Conservation (phyloP, 2,113 vertebrate genomes). For the Sorex araneus region DNA sequence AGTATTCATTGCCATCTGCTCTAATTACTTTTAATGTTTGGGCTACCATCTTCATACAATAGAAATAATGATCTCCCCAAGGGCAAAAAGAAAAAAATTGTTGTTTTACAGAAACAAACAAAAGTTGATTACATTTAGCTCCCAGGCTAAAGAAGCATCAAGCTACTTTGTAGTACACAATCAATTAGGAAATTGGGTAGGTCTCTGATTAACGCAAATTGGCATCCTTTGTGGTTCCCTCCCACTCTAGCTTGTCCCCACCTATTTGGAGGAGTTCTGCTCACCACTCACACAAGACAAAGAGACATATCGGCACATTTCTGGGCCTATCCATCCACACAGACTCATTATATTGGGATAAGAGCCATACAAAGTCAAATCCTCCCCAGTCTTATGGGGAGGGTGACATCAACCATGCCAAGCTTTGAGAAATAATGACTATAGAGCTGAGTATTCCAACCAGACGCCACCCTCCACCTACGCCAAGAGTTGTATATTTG, state of each 20-base stretch:
- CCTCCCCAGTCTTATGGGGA: neutral
- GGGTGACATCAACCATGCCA: neutral
- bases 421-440: slow-evolving; percentile 32
- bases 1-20: slow-evolving; percentile 89
- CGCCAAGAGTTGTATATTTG: neutral
- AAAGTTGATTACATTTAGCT: slow-evolving; percentile 91
- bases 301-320: neutral
- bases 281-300: neutral
- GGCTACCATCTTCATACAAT: slow-evolving; percentile 89
- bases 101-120: slow-evolving; percentile 89
- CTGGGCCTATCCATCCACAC: neutral
- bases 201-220: slow-evolving; percentile 86
- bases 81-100: slow-evolving; percentile 82
- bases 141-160: slow-evolving; percentile 84
- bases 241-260: neutral
- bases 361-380: neutral
- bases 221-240: slow-evolving; percentile 62
- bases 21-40: slow-evolving; percentile 89
- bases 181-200: slow-evolving; percentile 88
- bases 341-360: neutral
- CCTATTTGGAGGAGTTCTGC: neutral
- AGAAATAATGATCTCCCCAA: slow-evolving; percentile 91
- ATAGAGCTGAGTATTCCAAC: neutral
- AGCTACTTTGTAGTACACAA: slow-evolving; percentile 86
- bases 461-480: neutral